Conservation (phyloP, 2,797 vertebrate species). For the Mus spretus region DNA sequence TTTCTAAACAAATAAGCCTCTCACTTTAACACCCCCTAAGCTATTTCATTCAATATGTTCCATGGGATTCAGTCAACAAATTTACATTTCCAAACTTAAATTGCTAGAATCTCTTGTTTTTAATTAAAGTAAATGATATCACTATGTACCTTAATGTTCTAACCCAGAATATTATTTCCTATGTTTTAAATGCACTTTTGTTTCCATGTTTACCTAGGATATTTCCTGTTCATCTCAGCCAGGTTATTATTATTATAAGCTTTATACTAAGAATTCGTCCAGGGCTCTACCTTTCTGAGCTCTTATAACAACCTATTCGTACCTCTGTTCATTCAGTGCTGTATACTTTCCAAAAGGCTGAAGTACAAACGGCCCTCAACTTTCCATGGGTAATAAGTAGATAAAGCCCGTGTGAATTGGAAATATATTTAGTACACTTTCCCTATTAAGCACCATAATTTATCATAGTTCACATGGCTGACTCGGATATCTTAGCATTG, state of each 20-base stretch:
- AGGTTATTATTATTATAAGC: not conserved
- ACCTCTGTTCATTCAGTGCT: constrained; percentile 17
- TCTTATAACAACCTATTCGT: not conserved
- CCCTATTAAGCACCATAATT: not conserved
- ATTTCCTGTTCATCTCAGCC: not conserved
- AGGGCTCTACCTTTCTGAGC: constrained; percentile 27
- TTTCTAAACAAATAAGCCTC: constrained; percentile 36
- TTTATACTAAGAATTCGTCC: not conserved
- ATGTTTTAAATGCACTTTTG: not conserved
- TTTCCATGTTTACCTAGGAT: not conserved
- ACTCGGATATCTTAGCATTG: not conserved
- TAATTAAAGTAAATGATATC: constrained; percentile 28
- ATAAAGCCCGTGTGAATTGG: not conserved
- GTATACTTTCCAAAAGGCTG: not conserved
- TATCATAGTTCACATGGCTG: not conserved
- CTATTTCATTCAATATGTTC: constrained; percentile 39
- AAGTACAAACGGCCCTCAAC: not conserved
- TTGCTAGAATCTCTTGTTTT: constrained; percentile 6
- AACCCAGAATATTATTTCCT: not conserved
- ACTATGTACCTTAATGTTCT: not conserved
- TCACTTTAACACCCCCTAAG: not conserved
- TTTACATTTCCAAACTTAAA: not conserved
- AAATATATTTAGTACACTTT: not conserved
- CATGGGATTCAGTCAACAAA: constrained; percentile 18
- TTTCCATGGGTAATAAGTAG: not conserved